These are phyloP conservation scores for Dione juno DNA, from an alignment of 2,888 invertebrate genomes.

Conservation along the genomic window DNA sequence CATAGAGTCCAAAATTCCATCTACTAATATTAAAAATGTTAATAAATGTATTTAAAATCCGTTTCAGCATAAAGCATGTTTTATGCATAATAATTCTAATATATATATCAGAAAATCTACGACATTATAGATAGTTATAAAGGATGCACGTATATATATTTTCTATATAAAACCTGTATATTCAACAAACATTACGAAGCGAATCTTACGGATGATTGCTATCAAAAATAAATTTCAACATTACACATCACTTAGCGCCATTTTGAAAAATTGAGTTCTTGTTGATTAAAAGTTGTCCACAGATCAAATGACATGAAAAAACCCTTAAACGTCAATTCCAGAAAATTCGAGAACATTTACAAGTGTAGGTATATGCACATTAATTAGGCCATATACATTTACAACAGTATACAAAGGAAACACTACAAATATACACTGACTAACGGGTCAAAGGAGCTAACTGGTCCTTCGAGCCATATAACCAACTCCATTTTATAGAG, in stretches of 20 bases:
- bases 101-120: neutral
- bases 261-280: neutral
- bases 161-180: conserved; percentile 9
- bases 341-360: neutral
- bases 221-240: conserved; percentile 41
- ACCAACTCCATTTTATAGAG: neutral
- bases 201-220: conserved; percentile 24
- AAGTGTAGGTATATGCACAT: neutral
- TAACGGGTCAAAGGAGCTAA: neutral
- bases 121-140: conserved; percentile 5
- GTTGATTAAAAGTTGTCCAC: neutral
- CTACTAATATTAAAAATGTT: conserved; percentile 24
- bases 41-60: conserved; percentile 7
- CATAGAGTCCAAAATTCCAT: conserved; percentile 14
- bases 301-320: neutral
- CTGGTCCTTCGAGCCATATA: neutral
- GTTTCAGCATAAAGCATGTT: conserved; percentile 10
- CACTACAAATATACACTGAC: neutral
- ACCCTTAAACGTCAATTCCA: conserved; percentile 27
- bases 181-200: conserved; percentile 9
- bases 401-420: conserved; percentile 5
- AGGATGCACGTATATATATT: conserved; percentile 12
- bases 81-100: neutral
- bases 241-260: conserved; percentile 15
- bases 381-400: conserved; percentile 29